A percentile compares a stretch with the other conserved stretches of the same genome.
Evolutionary conservation across 2,113 vertebrate species (phyloP).

Genomic region (Theropithecus gelada): DNA sequence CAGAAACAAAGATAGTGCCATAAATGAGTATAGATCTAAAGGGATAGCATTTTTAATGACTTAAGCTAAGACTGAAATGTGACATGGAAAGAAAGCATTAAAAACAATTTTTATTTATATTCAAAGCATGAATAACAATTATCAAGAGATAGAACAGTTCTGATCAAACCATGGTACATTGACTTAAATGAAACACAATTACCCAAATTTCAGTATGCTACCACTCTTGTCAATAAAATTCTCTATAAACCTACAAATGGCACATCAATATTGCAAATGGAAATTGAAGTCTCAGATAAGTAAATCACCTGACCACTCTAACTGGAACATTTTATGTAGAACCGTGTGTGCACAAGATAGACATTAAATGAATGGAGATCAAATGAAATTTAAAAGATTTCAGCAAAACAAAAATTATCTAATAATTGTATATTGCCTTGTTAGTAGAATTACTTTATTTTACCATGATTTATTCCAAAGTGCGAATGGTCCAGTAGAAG

Average conservation of each 20-base stretch:
- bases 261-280: not conserved
- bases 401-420: not conserved
- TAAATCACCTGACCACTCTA: not conserved
- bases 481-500: not conserved
- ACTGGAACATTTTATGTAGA: not conserved
- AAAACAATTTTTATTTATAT: not conserved
- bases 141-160: not conserved
- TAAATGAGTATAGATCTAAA: not conserved
- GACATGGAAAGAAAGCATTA: not conserved
- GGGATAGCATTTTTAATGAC: not conserved
- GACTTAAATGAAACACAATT: not conserved
- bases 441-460: not conserved
- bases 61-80: not conserved
- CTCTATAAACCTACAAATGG: not conserved
- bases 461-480: not conserved
- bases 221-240: not conserved
- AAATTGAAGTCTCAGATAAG: not conserved
- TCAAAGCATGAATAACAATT: not conserved
- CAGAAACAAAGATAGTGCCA: not conserved
- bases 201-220: not conserved
- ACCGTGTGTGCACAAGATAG: not conserved
- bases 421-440: not conserved
- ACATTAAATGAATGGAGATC: not conserved
- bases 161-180: not conserved
- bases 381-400: not conserved